Evolutionary conservation across 53 echinoderm and acorn worm species (phyloP), one percentile per base, ranked within the genome.

Genomic region (Luidia sarsii): DNA sequence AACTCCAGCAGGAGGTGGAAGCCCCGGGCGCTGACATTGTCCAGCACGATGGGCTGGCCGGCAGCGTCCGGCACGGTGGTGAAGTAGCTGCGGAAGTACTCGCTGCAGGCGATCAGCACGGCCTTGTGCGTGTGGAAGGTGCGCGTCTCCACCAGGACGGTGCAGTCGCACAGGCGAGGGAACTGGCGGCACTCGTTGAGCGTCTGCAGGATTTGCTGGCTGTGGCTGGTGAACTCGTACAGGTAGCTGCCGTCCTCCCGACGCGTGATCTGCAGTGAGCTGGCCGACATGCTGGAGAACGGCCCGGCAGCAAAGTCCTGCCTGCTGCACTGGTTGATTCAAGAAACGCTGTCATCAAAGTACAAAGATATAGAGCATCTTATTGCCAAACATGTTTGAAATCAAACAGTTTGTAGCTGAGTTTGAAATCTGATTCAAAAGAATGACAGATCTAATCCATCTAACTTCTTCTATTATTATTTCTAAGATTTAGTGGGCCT

Each of bases 1-100:
- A 91, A 95, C 60, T 92, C 89, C 10, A 95, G 65, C 39, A 95
- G 92, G 31, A 86, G 84, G 28, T 87, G 84, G 81, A 95, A 95
- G 33, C 83, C 71, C 22, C 72, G 48, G 15, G 87, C 71, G 6
- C 80, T 73, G 56, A 95, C 62, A 20, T 91, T 70, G 16, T 64
- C 73, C 20, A 91, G 81, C 45, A 62, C 56, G 21, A 91, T 65
- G 3, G 50, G 65, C 81, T 92, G 81, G 64, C 77, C 19, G 10
- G 52, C 50, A 31, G 39, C 50, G 18, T 67, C 79, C 24, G 72
- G 55, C 38, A 51, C 72, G 20, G 80, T 55, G 35, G 83, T 83
- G 65, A 83, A 83, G 64, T 80, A 65, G 63, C 71, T 73, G 72
- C 73, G 70, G 89, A 94, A 94, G 71, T 84, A 94, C 24, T 91